Percentiles rank a stretch among this genome's conserved stretches.
Conservation (phyloP, 2,113 vertebrate species). For the Entomyzon cyanotis region DNA sequence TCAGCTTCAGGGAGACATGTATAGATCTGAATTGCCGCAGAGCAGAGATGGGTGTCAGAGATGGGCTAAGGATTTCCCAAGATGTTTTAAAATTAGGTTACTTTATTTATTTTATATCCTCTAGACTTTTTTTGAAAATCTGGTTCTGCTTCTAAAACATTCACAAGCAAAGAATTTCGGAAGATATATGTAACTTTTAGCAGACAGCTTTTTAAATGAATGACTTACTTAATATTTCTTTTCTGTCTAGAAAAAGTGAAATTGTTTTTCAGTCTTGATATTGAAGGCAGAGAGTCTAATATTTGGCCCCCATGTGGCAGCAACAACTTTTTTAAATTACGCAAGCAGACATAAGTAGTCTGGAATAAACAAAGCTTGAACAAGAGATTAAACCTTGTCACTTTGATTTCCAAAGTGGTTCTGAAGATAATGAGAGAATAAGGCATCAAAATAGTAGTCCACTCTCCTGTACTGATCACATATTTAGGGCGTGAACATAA, state of each 20-base stretch:
- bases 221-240: not conserved
- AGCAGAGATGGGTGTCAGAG: constrained; percentile 10
- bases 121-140: not conserved
- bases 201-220: not conserved
- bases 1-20: not conserved
- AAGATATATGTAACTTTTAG: not conserved
- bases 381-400: not conserved
- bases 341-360: rapidly evolving
- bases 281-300: not conserved
- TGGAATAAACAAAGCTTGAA: not conserved
- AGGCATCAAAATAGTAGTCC: not conserved
- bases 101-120: constrained; percentile 25
- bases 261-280: not conserved
- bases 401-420: not conserved
- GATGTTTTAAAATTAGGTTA: constrained; percentile 31
- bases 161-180: not conserved
- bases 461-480: not conserved
- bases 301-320: rapidly evolving
- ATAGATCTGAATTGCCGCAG: constrained; percentile 9
- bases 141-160: not conserved
- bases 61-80: constrained; percentile 44
- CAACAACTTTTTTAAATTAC: not conserved
- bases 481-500: not conserved
- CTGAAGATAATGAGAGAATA: not conserved
- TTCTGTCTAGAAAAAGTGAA: not conserved